phyloP scores from a whole-genome alignment of 2,797 vertebrate species.

The Molossus alvarezi region DNA sequence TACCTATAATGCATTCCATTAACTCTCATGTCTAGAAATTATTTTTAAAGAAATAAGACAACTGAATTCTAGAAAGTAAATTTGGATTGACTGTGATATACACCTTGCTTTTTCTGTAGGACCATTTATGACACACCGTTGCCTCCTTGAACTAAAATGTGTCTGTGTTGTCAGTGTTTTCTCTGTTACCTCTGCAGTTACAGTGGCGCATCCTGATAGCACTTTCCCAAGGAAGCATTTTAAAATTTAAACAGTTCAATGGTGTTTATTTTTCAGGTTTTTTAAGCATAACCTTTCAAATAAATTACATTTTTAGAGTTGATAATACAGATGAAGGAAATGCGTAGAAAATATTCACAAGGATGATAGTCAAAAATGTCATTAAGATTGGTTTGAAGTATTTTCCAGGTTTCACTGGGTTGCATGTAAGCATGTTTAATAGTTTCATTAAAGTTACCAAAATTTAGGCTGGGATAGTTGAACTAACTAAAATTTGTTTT shows the following conservation, averaged over 20 bases:
- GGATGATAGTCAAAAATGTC: slow-evolving; percentile 31
- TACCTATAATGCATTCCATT: background rate
- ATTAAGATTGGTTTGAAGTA: slow-evolving; percentile 50
- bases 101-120: background rate
- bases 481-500: background rate
- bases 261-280: background rate
- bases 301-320: slow-evolving; percentile 45
- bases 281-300: slow-evolving; percentile 58
- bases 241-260: background rate
- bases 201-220: slow-evolving; percentile 1
- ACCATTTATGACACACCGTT: background rate
- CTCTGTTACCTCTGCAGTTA: background rate
- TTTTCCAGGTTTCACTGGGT: slow-evolving; percentile 45
- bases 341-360: slow-evolving; percentile 55
- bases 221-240: slow-evolving; percentile 29
- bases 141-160: background rate
- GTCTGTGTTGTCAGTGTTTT: background rate
- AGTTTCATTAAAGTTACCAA: slow-evolving; percentile 52
- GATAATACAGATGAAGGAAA: slow-evolving; percentile 22
- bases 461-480: background rate
- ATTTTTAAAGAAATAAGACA: background rate
- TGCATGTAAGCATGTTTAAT: slow-evolving; percentile 41
- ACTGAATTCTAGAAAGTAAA: slow-evolving; percentile 20
- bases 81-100: background rate
- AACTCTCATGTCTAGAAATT: background rate